These are phyloP conservation scores for Ptiloglossa arizonensis DNA, from an alignment of 1,140 invertebrate species.

Conservation along the genomic window DNA sequence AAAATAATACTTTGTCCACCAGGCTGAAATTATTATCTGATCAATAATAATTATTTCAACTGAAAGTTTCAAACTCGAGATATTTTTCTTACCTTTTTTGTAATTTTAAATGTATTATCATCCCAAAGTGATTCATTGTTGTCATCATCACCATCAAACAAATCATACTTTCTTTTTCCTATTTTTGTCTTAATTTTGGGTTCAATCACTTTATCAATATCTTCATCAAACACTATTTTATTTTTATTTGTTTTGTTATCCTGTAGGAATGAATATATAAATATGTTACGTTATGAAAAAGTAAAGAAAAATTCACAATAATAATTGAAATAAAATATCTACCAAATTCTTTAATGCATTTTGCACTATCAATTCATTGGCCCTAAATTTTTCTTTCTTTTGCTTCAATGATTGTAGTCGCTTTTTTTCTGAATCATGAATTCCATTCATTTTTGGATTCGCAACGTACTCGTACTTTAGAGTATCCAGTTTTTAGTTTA, in stretches of 20 bases:
- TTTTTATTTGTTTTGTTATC: conserved; percentile 81
- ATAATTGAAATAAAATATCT: conserved; percentile 9
- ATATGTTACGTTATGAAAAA: not conserved
- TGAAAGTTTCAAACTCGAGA: not conserved
- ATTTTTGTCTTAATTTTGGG: conserved; percentile 46
- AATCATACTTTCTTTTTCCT: conserved; percentile 64
- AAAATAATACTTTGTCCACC: conserved; percentile 33
- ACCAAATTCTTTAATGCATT: conserved; percentile 83
- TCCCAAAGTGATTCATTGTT: conserved; percentile 80
- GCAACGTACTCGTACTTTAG: not conserved
- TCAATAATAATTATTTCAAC: not conserved
- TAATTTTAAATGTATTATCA: conserved; percentile 61
- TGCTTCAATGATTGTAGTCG: conserved; percentile 83
- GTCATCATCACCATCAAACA: conserved; percentile 81
- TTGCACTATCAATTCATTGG: conserved; percentile 83
- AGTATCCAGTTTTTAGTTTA: not conserved
- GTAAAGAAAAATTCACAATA: not conserved
- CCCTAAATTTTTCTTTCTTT: conserved; percentile 82
- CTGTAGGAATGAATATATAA: conserved; percentile 72
- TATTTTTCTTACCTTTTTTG: conserved; percentile 45
- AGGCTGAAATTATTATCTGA: conserved; percentile 13
- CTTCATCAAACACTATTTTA: conserved; percentile 84
- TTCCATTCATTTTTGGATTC: conserved; percentile 59
- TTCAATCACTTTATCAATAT: conserved; percentile 63
- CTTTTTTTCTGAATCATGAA: conserved; percentile 81